A percentile compares a stretch with the other conserved stretches of the same genome.
phyloP scores from a whole-genome alignment of 1,140 invertebrate species.

The Drosophila chauvacae region DNA sequence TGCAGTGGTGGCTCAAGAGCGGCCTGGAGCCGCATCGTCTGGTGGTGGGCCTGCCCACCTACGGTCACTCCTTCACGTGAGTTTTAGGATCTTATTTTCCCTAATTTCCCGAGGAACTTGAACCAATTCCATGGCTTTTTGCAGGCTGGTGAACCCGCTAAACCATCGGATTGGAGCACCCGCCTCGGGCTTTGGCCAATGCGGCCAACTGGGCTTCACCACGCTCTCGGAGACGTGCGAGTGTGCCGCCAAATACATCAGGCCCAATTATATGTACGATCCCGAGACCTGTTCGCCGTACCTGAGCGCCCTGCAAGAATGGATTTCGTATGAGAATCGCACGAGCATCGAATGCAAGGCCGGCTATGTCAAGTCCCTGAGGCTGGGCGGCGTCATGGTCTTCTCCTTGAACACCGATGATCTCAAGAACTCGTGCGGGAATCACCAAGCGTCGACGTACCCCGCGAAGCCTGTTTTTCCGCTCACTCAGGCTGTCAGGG shows the following conservation, averaged over 20 bases:
- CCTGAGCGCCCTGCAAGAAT: conserved; percentile 89
- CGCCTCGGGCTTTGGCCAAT: conserved; percentile 87
- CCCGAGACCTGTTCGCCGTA: conserved; percentile 91
- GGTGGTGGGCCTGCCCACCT: conserved; percentile 94
- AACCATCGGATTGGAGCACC: conserved; percentile 90
- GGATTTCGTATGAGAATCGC: conserved; percentile 95
- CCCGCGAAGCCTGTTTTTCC: conserved; percentile 49
- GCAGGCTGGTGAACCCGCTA: conserved; percentile 88
- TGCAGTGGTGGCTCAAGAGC: conserved; percentile 91
- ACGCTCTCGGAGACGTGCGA: conserved; percentile 89
- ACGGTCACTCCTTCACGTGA: conserved; percentile 92
- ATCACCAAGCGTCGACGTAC: neutral
- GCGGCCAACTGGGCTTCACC: conserved; percentile 90
- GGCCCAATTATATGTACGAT: conserved; percentile 87
- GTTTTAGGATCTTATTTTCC: conserved; percentile 23
- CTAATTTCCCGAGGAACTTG: rapidly evolving
- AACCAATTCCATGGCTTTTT: neutral
- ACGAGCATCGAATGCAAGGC: conserved; percentile 91
- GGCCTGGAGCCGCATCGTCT: conserved; percentile 94
- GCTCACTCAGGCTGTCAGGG: conserved; percentile 29
- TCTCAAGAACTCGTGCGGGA: conserved; percentile 81
- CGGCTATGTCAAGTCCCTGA: conserved; percentile 87
- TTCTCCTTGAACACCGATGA: conserved; percentile 92
- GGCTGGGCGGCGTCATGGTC: conserved; percentile 91
- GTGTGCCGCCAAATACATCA: conserved; percentile 86